Conservation (phyloP, 2,888 invertebrate species). For the Horisme vitalbata region DNA sequence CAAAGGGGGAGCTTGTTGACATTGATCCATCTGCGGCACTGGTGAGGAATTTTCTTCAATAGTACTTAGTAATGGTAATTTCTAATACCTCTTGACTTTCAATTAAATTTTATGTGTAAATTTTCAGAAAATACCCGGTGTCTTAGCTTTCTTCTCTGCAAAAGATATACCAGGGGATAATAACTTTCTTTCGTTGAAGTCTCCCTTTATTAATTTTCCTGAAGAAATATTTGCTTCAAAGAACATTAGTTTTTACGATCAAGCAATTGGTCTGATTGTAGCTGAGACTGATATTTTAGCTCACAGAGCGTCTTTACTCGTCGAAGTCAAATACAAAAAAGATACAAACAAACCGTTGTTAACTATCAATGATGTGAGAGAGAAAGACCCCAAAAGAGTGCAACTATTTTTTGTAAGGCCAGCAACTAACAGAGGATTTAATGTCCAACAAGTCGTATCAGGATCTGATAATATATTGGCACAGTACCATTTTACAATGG, state of each 20-base stretch:
- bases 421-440: constrained; percentile 54
- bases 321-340: constrained; percentile 80
- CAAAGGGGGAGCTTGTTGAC: constrained; percentile 80
- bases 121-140: constrained; percentile 84
- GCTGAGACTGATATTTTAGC: constrained; percentile 83
- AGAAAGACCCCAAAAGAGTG: constrained; percentile 52
- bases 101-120: too few species aligned
- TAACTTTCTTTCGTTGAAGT: constrained; percentile 52
- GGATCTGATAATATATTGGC: constrained; percentile 79
- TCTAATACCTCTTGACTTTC: too few species aligned
- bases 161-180: constrained; percentile 88
- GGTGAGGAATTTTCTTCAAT: constrained; percentile 61
- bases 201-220: constrained; percentile 25
- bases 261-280: constrained; percentile 86
- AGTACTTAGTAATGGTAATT: too few species aligned
- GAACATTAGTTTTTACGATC: constrained; percentile 84
- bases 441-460: constrained; percentile 76
- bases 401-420: constrained; percentile 45
- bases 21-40: constrained; percentile 85
- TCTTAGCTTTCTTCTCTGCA: constrained; percentile 84
- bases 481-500: constrained; percentile 89
- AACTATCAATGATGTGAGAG: constrained; percentile 52
- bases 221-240: constrained; percentile 80
- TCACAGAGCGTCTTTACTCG: constrained; percentile 80
- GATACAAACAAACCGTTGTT: constrained; percentile 57